These are phyloP conservation scores for Leptopilina syphax DNA, from an alignment of 2,888 invertebrate species.

Conservation along the genomic window DNA sequence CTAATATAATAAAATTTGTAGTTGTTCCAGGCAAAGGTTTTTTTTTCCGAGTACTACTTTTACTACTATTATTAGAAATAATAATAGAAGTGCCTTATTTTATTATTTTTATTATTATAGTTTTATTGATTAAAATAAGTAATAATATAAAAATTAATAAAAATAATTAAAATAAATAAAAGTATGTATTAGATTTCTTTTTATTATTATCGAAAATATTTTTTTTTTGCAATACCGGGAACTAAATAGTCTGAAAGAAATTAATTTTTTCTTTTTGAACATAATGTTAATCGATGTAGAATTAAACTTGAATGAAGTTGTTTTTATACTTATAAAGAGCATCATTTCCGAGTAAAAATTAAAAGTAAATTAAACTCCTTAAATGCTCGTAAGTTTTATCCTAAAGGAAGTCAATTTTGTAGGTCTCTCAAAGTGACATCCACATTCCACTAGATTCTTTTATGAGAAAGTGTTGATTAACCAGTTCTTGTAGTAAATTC, in stretches of 20 bases:
- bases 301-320: constrained; percentile 7
- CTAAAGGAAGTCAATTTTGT: constrained; percentile 23
- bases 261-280: background rate
- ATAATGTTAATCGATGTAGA: background rate
- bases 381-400: background rate
- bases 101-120: no score
- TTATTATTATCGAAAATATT: no score
- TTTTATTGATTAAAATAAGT: no score
- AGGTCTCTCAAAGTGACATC: constrained; percentile 17
- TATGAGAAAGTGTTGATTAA: constrained; percentile 34
- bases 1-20: no score
- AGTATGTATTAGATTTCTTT: no score
- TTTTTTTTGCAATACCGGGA: no score
- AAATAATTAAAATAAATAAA: no score
- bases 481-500: constrained; percentile 23
- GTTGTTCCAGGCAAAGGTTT: no score
- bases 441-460: constrained; percentile 28
- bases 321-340: background rate
- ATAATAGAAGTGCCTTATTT: no score
- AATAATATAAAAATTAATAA: no score
- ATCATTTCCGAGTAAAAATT: background rate
- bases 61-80: no score
- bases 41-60: no score
- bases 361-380: constrained; percentile 6
- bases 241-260: background rate